Base-by-base conservation (phyloP, 2,888 invertebrate species). In the Pheosia gnoma region DNA sequence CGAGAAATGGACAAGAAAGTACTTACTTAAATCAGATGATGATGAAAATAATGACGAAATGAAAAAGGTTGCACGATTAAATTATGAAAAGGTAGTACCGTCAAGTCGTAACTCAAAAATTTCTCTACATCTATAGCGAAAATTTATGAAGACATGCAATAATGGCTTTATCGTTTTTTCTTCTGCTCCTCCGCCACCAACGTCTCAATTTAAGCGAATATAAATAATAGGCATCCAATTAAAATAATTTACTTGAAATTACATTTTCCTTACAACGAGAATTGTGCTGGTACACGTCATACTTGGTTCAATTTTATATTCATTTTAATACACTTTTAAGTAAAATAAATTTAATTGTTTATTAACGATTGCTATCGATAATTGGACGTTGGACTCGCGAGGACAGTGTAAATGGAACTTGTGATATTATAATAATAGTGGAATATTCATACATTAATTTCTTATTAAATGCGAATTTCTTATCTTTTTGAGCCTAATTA, bases 311-410 rank as follows among this genome's bases (percentile, higher is more conserved):
- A 75, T 78, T 71, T 75, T 64, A 62, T 65, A 61, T 67, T 66
- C 70, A 38, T 54, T 59, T 64, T 62, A 69, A 63, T 63, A 66
- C 61, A 65, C 63, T 80, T 80, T 75, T 73, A 63, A 71, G 70
- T 75, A 71, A 81, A 80, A 79, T 73, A 72, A 77, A 82, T 82
- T 81, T 80, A 81, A 81, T 77, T 77, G 77, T 75, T 73, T 83
- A 87, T 86, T 85, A 83, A 83, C 70, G 89, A 89, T 89, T 78
- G 70, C 79, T 86, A 89, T 89, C 90, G 72, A 73, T 88, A 89
- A 89, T 89, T 87, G 87, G 82, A 73, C 70, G 67, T 58, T 62
- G 57, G 43, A 59, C 61, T 62, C n/a, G 68, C 56, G 59, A 57
- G 67, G 70, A 70, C 77, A 67, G 7, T 59, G 67, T 66, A 63